Percentiles rank a stretch among this genome's conserved stretches.
Conservation (phyloP, 1,140 invertebrate species). For the Melitaea cinxia region DNA sequence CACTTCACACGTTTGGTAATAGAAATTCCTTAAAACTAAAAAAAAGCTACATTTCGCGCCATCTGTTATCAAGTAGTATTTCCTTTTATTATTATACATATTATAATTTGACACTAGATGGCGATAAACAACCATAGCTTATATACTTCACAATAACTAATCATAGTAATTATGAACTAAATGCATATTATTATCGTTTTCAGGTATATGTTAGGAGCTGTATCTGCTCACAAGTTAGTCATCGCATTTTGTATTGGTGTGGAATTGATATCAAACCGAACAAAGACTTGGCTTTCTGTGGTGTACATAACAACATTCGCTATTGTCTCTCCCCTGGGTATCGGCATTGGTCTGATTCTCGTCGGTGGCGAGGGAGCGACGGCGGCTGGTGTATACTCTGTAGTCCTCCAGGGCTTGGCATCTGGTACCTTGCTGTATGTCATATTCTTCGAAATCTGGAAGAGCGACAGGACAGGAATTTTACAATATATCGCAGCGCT, state of each 20-base stretch:
- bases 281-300: constrained; percentile 83
- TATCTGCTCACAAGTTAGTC: constrained; percentile 94
- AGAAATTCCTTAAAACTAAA: not conserved
- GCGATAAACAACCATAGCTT: not conserved
- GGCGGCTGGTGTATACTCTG: constrained; percentile 83
- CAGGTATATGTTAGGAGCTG: constrained; percentile 90
- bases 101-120: not conserved
- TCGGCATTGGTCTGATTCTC: constrained; percentile 86
- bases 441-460: constrained; percentile 45
- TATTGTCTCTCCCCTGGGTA: constrained; percentile 90
- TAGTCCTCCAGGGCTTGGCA: constrained; percentile 91
- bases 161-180: not conserved
- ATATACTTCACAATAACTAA: not conserved
- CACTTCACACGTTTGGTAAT: constrained; percentile 86
- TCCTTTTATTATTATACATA: not conserved
- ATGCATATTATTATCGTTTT: constrained; percentile 25
- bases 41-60: not conserved
- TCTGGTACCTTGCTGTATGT: constrained; percentile 85
- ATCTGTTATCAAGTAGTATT: constrained; percentile 25
- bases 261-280: constrained; percentile 87
- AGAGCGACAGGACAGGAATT: constrained; percentile 88
- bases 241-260: constrained; percentile 94
- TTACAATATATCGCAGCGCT: constrained; percentile 87
- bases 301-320: constrained; percentile 90
- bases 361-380: constrained; percentile 81